phyloP scores from a whole-genome alignment of 2,797 vertebrate genomes.

The Sebastolobus altivelis region DNA sequence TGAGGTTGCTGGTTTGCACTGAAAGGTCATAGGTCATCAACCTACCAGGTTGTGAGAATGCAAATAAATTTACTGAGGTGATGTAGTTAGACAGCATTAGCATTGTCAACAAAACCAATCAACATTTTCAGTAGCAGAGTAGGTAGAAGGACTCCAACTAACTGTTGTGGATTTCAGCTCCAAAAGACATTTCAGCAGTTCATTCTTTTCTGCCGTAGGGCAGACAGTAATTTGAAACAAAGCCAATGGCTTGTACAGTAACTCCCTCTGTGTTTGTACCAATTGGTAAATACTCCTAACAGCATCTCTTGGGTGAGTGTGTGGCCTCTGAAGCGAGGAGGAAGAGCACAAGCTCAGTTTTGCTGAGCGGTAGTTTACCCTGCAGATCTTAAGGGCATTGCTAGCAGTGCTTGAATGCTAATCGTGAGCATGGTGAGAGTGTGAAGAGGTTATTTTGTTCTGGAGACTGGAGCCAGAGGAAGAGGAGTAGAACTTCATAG shows the following conservation, averaged over 20 bases:
- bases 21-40: background rate
- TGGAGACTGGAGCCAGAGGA: slow-evolving; percentile 16
- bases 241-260: slow-evolving; percentile 16
- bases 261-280: slow-evolving; percentile 7
- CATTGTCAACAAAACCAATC: background rate
- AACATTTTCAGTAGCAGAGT: background rate
- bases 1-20: background rate
- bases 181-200: background rate
- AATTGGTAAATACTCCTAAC: slow-evolving; percentile 34
- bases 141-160: no score
- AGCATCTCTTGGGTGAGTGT: slow-evolving; percentile 40
- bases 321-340: slow-evolving; percentile 24
- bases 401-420: slow-evolving; percentile 27
- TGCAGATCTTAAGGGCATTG: slow-evolving; percentile 11
- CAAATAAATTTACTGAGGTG: background rate
- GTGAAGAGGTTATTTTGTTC: slow-evolving; percentile 48
- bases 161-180: background rate
- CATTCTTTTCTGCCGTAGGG: background rate
- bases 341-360: slow-evolving; percentile 19
- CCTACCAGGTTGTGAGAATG: background rate
- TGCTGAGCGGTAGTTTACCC: slow-evolving; percentile 20
- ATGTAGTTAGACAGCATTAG: background rate
- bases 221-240: slow-evolving; percentile 9
- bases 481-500: slow-evolving; percentile 19
- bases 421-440: slow-evolving; percentile 26